These are phyloP conservation scores for Pyrochroa serraticornis DNA, from an alignment of 2,888 invertebrate species.

Conservation along the genomic window DNA sequence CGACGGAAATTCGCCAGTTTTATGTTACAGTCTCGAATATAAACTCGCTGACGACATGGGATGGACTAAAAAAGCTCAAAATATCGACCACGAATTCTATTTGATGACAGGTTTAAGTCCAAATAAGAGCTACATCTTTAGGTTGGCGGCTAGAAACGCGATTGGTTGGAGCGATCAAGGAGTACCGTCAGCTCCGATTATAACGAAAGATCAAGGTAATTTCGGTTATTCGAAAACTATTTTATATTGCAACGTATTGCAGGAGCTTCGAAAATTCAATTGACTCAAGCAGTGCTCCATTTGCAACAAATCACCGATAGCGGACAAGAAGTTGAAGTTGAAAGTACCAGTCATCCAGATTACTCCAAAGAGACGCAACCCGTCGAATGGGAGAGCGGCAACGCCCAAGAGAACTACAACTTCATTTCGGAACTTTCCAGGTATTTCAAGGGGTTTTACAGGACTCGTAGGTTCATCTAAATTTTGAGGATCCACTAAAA, in stretches of 20 bases:
- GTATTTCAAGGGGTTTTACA: conserved; percentile 40
- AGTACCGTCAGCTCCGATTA: conserved; percentile 76
- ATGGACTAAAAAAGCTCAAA: conserved; percentile 86
- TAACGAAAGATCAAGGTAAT: conserved; percentile 68
- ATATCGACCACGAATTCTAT: conserved; percentile 94
- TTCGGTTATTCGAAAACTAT: no score
- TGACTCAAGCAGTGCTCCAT: conserved; percentile 83
- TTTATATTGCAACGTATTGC: conserved; percentile 20
- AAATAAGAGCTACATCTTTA: conserved; percentile 84
- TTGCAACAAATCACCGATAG: conserved; percentile 85
- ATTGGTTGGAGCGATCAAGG: conserved; percentile 95
- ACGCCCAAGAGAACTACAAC: conserved; percentile 77
- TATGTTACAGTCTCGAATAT: conserved; percentile 89
- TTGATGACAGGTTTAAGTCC: conserved; percentile 79
- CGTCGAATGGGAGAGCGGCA: conserved; percentile 73
- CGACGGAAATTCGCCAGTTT: conserved; percentile 88
- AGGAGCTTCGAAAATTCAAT: conserved; percentile 74
- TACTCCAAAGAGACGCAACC: conserved; percentile 78
- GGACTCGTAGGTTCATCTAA: not conserved
- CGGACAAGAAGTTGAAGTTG: conserved; percentile 71
- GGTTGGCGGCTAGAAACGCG: conserved; percentile 85
- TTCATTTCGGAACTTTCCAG: conserved; percentile 83
- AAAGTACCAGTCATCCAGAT: conserved; percentile 70
- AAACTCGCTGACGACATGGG: conserved; percentile 75
- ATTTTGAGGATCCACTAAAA: no score